phyloP scores from a whole-genome alignment of 2,113 vertebrate species.

The Helogale parvula region DNA sequence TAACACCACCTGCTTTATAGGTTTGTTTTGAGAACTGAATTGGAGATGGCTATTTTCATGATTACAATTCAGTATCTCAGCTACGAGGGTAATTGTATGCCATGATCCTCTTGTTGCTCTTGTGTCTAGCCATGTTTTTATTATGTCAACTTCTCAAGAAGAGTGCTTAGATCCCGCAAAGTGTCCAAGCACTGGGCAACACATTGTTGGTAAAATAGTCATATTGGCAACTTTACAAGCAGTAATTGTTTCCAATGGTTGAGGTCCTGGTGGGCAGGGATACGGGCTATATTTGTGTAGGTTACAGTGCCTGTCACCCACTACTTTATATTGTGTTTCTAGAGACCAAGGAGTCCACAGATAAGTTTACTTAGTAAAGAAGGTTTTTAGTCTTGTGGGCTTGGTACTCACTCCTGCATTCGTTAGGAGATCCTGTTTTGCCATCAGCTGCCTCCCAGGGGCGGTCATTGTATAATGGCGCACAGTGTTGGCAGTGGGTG shows the following conservation, averaged over 20 bases:
- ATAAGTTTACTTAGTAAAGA: neutral
- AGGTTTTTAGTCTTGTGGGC: neutral
- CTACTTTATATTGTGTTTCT: conserved; percentile 39
- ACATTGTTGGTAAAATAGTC: neutral
- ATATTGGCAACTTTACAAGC: neutral
- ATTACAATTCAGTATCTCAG: neutral
- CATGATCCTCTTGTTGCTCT: neutral
- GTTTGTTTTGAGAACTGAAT: conserved; percentile 37
- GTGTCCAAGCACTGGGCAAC: neutral
- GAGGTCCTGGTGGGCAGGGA: fast-evolving
- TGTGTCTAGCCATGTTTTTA: neutral
- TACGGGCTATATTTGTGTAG: neutral
- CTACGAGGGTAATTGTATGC: neutral
- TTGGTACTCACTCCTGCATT: conserved; percentile 93
- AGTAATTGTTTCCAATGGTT: neutral
- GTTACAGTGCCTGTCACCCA: neutral
- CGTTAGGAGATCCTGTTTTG: conserved; percentile 91
- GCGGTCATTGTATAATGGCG: conserved; percentile 93
- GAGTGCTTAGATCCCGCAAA: neutral
- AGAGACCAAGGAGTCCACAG: conserved; percentile 9
- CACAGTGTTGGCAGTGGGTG: conserved; percentile 93
- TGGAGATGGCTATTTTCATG: neutral
- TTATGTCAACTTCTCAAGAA: neutral
- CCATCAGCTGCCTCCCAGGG: conserved; percentile 97
- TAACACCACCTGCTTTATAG: neutral